phyloP scores from a whole-genome alignment of 2,113 vertebrate genomes.

The Cephalopterus ornatus region DNA sequence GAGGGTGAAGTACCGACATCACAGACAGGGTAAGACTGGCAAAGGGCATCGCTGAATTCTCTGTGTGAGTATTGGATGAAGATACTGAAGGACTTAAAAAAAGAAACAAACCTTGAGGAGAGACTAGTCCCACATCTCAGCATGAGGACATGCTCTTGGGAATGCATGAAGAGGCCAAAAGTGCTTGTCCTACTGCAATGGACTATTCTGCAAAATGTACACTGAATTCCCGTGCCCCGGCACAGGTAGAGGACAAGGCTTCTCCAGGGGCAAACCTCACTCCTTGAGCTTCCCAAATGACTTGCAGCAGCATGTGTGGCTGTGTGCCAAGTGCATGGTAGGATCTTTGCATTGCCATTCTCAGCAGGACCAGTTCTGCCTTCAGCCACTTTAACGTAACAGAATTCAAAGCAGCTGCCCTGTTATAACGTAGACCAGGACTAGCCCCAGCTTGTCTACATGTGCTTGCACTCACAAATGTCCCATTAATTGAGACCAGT shows the following conservation, averaged over 20 bases:
- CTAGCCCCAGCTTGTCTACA: background rate
- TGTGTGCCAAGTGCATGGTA: background rate
- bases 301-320: background rate
- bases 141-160: background rate
- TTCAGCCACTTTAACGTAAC: background rate
- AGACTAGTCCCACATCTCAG: background rate
- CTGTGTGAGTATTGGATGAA: background rate
- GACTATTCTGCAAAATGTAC: background rate
- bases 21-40: background rate
- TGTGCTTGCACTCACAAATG: conserved; percentile 25
- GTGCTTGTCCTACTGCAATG: rapidly evolving
- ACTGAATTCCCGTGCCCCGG: background rate
- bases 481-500: conserved; percentile 39
- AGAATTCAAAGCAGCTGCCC: conserved; percentile 38
- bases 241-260: background rate
- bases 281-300: background rate
- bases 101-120: background rate
- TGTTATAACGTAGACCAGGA: background rate
- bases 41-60: background rate
- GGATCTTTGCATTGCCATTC: background rate
- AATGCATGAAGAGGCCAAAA: background rate
- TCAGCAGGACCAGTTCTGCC: conserved; percentile 9
- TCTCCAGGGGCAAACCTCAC: background rate
- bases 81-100: background rate
- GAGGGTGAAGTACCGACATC: background rate